Base-by-base conservation (phyloP, 2,888 invertebrate genomes). In the Drosophila siamana region DNA sequence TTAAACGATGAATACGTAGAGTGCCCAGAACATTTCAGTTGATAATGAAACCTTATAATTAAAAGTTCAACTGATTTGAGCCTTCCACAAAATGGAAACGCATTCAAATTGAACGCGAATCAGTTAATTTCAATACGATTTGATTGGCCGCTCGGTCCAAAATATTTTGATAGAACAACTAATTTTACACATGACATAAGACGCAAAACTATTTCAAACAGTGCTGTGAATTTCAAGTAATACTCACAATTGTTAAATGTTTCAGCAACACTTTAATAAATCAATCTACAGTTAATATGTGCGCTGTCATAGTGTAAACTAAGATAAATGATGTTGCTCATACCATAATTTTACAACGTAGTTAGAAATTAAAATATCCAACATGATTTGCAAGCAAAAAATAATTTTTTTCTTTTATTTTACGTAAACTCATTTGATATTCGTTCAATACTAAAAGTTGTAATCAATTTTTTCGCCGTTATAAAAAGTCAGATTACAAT, bases 1-100 rank as follows among this genome's bases (percentile, higher is more conserved):
- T 30, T 13, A 33, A 44, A 24, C 40, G 52, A 28, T 19, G 22
- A 30, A 41, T 47, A 30, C 41, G 26, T 28, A 3, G 38, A 57
- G 28, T 46, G 56, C 28, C 40, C 51, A 70, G 67, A 78, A 81
- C 72, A 68, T 69, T 86, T 88, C 71, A 86, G 88, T 88, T 88
- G 82, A 86, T 87, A 78, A 74, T 86, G 79, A 71, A 81, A 80
- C 65, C 80, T 80, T 62, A 72, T 68, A 77, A 86, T 88, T 83
- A 77, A 86, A 71, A 79, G 84, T 82, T 88, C 89, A 88, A 72
- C 69, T 78, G 69, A 72, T 78, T 78, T 85, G 71, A 84, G 73
- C 86, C 70, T 59, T 9, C 13, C 28, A 55, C 41, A 26, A 55
- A 84, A 80, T 75, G 47, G 62, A 74, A 86, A 80, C 67, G 88